Evolutionary conservation across 2,797 vertebrate species (phyloP).

Genomic region (Bradypodion pumilum): DNA sequence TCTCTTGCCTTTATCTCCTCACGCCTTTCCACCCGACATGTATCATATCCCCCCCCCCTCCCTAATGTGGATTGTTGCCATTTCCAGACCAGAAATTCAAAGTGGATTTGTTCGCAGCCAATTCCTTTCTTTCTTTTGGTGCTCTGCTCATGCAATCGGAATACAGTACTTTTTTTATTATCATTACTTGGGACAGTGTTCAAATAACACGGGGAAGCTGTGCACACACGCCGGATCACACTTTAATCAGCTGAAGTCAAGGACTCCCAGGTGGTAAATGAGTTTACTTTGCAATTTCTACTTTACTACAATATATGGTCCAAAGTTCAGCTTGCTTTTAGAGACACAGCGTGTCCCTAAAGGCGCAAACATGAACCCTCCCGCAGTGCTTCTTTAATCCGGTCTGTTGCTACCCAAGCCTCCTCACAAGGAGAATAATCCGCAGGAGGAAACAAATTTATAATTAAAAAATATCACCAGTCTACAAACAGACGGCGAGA

Average conservation of each 20-base stretch:
- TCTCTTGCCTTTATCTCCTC: not conserved
- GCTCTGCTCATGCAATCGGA: slow-evolving; percentile 64
- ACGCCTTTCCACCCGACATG: not conserved
- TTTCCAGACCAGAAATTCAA: slow-evolving; percentile 54
- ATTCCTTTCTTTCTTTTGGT: not conserved
- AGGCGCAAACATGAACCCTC: slow-evolving; percentile 39
- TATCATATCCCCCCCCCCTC: not conserved
- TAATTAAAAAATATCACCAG: slow-evolving; percentile 12
- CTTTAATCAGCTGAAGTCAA: slow-evolving; percentile 81
- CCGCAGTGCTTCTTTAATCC: slow-evolving; percentile 3
- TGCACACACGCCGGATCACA: slow-evolving; percentile 79
- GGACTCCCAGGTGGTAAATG: slow-evolving; percentile 80
- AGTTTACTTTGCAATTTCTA: slow-evolving; percentile 74
- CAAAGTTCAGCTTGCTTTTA: slow-evolving; percentile 57
- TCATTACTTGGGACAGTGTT: slow-evolving; percentile 76
- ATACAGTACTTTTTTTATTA: slow-evolving; percentile 70
- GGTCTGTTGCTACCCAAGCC: not conserved
- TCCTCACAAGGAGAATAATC: not conserved
- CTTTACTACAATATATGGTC: slow-evolving; percentile 63
- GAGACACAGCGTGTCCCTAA: slow-evolving; percentile 41
- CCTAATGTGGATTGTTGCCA: slow-evolving; percentile 42
- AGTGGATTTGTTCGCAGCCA: slow-evolving; percentile 50
- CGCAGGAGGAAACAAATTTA: not conserved
- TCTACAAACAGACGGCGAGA: not conserved
- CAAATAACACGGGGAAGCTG: slow-evolving; percentile 75